These are phyloP conservation scores for Thamnophis elegans DNA, from an alignment of 2,797 vertebrate genomes.

Conservation along the genomic window DNA sequence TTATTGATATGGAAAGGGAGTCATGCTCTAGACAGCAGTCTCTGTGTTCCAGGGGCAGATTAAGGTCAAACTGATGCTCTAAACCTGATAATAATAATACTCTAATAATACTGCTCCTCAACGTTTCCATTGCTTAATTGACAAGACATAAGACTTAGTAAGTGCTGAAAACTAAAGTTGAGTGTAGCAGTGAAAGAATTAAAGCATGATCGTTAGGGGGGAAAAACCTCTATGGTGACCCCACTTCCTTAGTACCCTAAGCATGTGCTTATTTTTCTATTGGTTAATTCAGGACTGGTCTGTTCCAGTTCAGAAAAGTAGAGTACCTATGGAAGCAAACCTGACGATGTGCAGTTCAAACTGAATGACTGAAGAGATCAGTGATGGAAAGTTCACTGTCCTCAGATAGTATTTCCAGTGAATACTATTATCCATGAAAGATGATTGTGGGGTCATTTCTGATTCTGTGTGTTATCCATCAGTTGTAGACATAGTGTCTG, in stretches of 20 bases:
- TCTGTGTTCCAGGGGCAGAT: background rate
- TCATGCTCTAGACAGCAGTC: slow-evolving; percentile 8
- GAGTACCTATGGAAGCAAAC: slow-evolving; percentile 5
- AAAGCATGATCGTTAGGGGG: background rate
- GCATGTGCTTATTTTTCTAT: background rate
- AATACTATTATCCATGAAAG: slow-evolving; percentile 16
- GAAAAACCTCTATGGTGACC: background rate
- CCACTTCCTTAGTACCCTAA: background rate
- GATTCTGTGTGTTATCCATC: slow-evolving; percentile 45
- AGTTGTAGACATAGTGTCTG: slow-evolving; percentile 38
- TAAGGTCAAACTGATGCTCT: background rate
- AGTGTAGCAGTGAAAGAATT: background rate
- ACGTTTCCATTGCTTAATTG: background rate
- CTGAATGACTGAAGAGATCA: rapidly evolving
- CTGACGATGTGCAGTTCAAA: slow-evolving; percentile 38
- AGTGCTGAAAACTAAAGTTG: background rate
- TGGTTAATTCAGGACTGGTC: background rate
- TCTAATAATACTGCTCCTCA: background rate
- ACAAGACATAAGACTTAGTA: background rate
- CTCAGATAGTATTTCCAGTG: slow-evolving; percentile 67
- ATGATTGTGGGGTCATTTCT: slow-evolving; percentile 29
- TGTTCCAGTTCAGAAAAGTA: slow-evolving; percentile 40
- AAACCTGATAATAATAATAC: too few species aligned
- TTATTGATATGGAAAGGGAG: background rate
- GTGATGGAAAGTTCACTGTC: background rate